Conservation (phyloP, 2,797 vertebrate genomes). For the Gadopsis bispinosus region DNA sequence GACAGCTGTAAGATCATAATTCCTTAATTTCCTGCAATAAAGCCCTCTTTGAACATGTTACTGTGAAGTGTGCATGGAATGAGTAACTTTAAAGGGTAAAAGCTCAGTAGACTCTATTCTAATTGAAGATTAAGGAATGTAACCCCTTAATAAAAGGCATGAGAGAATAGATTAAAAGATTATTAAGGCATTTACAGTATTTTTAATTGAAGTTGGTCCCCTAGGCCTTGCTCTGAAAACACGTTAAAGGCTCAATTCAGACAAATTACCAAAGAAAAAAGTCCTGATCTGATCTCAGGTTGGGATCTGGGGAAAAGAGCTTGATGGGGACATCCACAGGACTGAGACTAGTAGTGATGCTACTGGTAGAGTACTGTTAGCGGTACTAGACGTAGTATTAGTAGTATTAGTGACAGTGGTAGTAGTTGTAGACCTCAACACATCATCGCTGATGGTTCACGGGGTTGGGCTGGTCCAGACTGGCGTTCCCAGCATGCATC, state of each 20-base stretch:
- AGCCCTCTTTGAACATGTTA: not conserved
- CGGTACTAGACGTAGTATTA: conserved; percentile 2
- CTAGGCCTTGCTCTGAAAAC: not conserved
- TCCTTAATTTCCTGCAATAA: not conserved
- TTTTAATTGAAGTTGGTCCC: not conserved
- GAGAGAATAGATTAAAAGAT: not conserved
- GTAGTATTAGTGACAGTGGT: conserved; percentile 32
- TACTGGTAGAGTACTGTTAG: conserved; percentile 9
- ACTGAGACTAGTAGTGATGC: conserved; percentile 20
- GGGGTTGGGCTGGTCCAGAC: not conserved
- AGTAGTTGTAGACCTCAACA: conserved; percentile 17
- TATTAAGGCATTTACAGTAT: not conserved
- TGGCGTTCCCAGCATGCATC: conserved; percentile 38
- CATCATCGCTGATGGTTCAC: conserved; percentile 11
- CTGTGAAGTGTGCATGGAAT: conserved; percentile 59
- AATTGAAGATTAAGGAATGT: conserved; percentile 12
- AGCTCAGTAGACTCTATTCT: not conserved
- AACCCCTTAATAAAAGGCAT: not conserved
- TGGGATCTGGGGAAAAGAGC: not conserved
- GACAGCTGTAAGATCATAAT: conserved; percentile 14
- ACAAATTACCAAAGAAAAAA: not conserved
- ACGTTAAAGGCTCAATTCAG: conserved; percentile 10
- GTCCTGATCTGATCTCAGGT: conserved; percentile 10
- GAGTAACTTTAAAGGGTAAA: conserved; percentile 19
- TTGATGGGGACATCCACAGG: not conserved